These are phyloP conservation scores for Cyanocitta stelleri DNA, from an alignment of 2,113 vertebrate genomes.

Conservation along the genomic window DNA sequence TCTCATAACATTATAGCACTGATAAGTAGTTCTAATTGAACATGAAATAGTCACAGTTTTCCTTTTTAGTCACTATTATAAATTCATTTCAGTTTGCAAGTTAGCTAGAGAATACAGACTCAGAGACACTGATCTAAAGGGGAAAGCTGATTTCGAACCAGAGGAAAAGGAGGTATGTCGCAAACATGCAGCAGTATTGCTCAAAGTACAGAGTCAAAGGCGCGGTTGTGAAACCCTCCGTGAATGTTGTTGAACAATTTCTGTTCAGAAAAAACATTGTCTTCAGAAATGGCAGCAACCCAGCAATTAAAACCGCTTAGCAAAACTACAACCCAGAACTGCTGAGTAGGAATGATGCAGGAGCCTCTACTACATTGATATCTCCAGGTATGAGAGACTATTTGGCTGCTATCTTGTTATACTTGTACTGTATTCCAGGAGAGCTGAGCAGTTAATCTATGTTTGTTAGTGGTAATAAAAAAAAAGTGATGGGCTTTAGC, in stretches of 20 bases:
- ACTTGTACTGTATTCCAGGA: not conserved
- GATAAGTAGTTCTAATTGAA: not conserved
- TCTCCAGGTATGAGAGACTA: not conserved
- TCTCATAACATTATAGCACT: not conserved
- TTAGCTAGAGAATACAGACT: not conserved
- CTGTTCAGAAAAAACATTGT: not conserved
- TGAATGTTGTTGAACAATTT: not conserved
- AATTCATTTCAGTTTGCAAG: not conserved
- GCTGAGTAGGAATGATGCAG: not conserved
- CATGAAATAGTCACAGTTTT: not conserved
- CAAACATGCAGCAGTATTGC: not conserved
- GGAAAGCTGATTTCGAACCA: not conserved
- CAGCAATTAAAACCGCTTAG: not conserved
- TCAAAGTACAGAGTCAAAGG: not conserved
- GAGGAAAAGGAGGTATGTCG: not conserved
- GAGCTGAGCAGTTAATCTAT: not conserved
- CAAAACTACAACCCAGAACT: not conserved
- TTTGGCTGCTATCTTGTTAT: not conserved
- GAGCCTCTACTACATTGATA: not conserved
- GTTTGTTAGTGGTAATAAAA: not conserved
- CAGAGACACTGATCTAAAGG: not conserved
- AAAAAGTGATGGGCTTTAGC: not conserved
- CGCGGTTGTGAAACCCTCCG: not conserved
- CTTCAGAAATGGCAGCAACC: not conserved
- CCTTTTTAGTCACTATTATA: not conserved